Evolutionary conservation across 2,113 vertebrate genomes (phyloP).

Genomic region (Sturnus vulgaris): DNA sequence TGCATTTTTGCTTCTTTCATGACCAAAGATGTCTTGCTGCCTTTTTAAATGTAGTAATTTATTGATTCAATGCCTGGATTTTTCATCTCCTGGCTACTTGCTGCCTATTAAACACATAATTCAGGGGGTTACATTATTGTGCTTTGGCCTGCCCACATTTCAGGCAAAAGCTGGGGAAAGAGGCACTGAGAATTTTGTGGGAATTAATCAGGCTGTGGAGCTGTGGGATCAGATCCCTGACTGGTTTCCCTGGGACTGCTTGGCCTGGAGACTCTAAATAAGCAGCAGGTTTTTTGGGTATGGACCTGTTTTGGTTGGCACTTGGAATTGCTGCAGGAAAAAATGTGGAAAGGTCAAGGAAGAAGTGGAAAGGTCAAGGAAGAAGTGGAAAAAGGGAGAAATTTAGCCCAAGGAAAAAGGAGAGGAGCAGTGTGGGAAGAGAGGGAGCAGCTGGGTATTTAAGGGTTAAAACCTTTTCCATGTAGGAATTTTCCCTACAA

Average conservation of each 20-base stretch:
- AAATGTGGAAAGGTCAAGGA: background rate
- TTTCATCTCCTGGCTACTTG: background rate
- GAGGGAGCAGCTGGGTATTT: background rate
- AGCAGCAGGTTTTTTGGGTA: background rate
- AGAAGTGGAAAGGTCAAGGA: background rate
- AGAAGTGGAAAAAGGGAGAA: background rate
- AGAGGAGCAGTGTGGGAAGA: background rate
- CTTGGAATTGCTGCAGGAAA: background rate
- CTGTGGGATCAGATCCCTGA: background rate
- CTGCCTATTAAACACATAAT: conserved; percentile 54
- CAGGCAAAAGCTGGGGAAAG: background rate
- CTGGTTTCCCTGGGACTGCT: background rate
- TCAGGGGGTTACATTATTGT: background rate
- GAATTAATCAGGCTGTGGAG: background rate
- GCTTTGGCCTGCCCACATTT: background rate
- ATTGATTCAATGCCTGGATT: background rate
- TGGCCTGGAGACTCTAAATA: background rate
- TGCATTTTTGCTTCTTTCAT: conserved; percentile 5
- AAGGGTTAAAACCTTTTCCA: background rate
- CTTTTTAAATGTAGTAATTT: conserved; percentile 45
- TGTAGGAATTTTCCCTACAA: background rate
- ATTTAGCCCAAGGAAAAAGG: background rate
- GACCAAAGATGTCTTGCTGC: background rate
- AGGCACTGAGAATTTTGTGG: background rate
- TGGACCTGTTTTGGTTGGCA: background rate